Conservation (phyloP, 1,140 invertebrate species). For the Manduca sexta region DNA sequence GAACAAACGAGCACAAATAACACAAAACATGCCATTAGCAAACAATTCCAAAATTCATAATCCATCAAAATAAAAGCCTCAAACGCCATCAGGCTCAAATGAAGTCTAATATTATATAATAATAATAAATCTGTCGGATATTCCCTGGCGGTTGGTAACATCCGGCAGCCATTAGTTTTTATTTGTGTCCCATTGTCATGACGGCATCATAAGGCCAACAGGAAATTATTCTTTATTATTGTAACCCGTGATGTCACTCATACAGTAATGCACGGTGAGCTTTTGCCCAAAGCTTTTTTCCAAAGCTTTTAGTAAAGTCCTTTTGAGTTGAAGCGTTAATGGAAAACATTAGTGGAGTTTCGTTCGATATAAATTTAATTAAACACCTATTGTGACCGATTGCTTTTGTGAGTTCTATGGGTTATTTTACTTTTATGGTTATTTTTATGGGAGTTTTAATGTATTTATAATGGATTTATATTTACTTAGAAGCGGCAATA, state of each 20-base stretch:
- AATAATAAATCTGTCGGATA: not conserved
- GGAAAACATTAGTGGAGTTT: slow-evolving; percentile 29
- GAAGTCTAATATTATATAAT: not conserved
- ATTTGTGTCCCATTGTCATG: slow-evolving; percentile 50
- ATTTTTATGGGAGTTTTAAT: no score
- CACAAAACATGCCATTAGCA: no score
- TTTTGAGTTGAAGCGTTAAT: slow-evolving; percentile 33
- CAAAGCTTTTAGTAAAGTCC: slow-evolving; percentile 26
- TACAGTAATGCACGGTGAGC: slow-evolving; percentile 34
- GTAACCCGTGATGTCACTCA: slow-evolving; percentile 42
- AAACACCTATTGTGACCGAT: not conserved
- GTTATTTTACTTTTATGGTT: no score
- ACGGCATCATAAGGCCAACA: slow-evolving; percentile 28
- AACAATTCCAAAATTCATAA: not conserved
- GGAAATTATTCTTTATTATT: slow-evolving; percentile 61
- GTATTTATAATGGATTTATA: no score
- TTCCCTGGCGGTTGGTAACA: not conserved
- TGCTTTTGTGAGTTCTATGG: no score
- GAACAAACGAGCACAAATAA: no score
- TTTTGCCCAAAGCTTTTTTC: slow-evolving; percentile 25
- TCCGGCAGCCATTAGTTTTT: slow-evolving; percentile 50
- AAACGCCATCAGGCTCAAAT: not conserved
- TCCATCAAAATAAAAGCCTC: not conserved
- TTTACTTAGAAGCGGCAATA: no score
- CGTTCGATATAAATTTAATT: slow-evolving; percentile 15